Evolutionary conservation across 1,140 invertebrate genomes (phyloP), one percentile per base, ranked within the genome.

Genomic region (Eufriesea mexicana): DNA sequence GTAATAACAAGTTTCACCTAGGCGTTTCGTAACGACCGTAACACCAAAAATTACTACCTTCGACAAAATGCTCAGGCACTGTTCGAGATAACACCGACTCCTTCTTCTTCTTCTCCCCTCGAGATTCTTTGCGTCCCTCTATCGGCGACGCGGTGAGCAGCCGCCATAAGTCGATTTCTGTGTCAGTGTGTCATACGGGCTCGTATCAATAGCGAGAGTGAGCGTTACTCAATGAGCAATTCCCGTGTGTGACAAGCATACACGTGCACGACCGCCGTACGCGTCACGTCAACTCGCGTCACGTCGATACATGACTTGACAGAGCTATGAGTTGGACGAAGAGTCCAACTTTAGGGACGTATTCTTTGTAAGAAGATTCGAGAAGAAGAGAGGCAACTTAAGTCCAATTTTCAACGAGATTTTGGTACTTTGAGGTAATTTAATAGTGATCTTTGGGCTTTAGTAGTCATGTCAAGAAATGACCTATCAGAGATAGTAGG

Each of bases 171-270:
- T 78, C 54, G 57, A 86, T 67, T 88, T 89, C 47, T 86, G 80
- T 88, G 88, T 89, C 86, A 90, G 84, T 86, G 55, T 91, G 88
- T 84, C 84, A 83, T 77, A 67, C 28, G 83, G 76, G 66, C 70
- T 72, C 78, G 79, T 90, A 87, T 81, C 87, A 83, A 67, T 70
- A 78, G 84, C 89, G 84, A 89, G 85, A 87, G 81, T 86, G 76
- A 85, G 71, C 47, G 79, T 89, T 90, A 90, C 88, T 85, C 87
- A 85, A 84, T 85, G 73, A 79, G 79, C 79, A 83, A 86, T 86
- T 74, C 79, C 73, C 64, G 73, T 78, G 80, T 84, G 85, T 86
- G 85, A 87, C 80, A 45, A 68, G 79, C 75, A 78, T 82, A 83
- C 67, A 49, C 59, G 72, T 28, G 62, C 66, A 16, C 49, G 55